Percentiles rank a stretch among this genome's conserved stretches.
phyloP scores from a whole-genome alignment of 2,113 vertebrate genomes.

The Salminus brasiliensis region DNA sequence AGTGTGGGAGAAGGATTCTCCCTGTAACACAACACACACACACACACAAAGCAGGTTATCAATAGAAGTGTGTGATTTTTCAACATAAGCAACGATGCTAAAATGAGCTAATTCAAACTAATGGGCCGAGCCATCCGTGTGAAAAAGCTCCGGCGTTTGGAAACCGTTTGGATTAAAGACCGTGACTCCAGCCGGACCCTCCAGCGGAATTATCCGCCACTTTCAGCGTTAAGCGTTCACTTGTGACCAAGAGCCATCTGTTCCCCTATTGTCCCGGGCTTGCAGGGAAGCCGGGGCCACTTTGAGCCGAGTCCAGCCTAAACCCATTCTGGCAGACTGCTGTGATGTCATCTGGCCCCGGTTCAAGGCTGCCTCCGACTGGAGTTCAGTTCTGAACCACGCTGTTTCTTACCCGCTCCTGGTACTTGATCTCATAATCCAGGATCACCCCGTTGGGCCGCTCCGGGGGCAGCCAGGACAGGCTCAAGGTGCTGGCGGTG shows the following conservation, averaged over 20 bases:
- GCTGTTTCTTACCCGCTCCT: constrained; percentile 86
- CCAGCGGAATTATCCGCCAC: constrained; percentile 21
- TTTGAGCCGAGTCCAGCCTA: constrained; percentile 39
- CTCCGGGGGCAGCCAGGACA: constrained; percentile 95
- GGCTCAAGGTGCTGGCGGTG: constrained; percentile 88
- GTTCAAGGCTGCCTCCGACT: constrained; percentile 31
- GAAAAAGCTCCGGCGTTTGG: not conserved
- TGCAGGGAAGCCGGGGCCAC: constrained; percentile 20
- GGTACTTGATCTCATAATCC: constrained; percentile 99
- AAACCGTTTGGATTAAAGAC: not conserved
- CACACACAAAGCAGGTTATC: not conserved
- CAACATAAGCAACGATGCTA: not conserved
- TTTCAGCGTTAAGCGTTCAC: constrained; percentile 46
- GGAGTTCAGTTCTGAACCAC: constrained; percentile 34
- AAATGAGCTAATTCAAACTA: not conserved
- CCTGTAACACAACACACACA: constrained; percentile 57
- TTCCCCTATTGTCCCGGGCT: constrained; percentile 37
- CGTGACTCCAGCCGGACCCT: constrained; percentile 17
- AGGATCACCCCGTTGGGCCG: constrained; percentile 97
- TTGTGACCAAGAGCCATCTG: constrained; percentile 53
- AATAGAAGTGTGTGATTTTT: not conserved
- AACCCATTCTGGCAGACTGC: constrained; percentile 38
- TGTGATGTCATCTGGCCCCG: constrained; percentile 17
- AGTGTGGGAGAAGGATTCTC: constrained; percentile 89
- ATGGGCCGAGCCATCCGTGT: not conserved